Conservation (phyloP, 30 jellyfish, hydroid and myxozoan genomes). For the Aurelia coerulea region DNA sequence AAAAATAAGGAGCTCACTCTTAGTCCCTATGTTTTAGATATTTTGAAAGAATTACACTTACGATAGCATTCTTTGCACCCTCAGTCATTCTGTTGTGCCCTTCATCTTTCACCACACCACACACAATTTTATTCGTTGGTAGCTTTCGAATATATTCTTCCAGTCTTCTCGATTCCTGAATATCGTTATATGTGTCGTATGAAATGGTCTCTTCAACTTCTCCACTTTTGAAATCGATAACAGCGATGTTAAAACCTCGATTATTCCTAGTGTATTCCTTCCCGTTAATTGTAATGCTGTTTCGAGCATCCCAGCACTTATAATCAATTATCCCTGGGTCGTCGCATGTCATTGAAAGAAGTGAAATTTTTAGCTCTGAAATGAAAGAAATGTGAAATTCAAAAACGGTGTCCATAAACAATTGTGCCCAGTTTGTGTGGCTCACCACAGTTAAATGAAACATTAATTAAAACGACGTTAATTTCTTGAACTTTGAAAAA, state of each 20-base stretch:
- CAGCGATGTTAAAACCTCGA: conserved; percentile 53
- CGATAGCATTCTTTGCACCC: conserved; percentile 49
- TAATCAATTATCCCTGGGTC: conserved; percentile 12
- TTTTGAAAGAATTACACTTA: conserved; percentile 1
- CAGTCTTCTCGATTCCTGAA: background rate
- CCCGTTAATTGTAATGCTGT: conserved; percentile 36
- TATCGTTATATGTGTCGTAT: conserved; percentile 8
- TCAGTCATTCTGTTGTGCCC: background rate
- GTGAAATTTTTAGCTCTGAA: conserved; percentile 22
- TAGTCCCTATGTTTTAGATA: too few relatives aligned
- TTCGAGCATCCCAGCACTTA: conserved; percentile 7
- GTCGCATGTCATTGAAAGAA: background rate
- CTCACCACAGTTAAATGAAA: too few relatives aligned
- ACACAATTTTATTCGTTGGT: conserved; percentile 16
- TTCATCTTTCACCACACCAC: conserved; percentile 57
- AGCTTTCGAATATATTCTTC: background rate
- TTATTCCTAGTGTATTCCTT: conserved; percentile 32
- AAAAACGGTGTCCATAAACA: too few relatives aligned
- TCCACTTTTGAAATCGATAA: conserved; percentile 26
- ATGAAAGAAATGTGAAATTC: background rate
- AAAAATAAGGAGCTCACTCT: too few relatives aligned
- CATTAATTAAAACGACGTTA: too few relatives aligned
- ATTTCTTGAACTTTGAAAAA: too few relatives aligned
- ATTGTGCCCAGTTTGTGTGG: too few relatives aligned
- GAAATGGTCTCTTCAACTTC: conserved; percentile 12